These are phyloP conservation scores for Crypturellus undulatus DNA, from an alignment of 2,113 vertebrate genomes.

Conservation along the genomic window DNA sequence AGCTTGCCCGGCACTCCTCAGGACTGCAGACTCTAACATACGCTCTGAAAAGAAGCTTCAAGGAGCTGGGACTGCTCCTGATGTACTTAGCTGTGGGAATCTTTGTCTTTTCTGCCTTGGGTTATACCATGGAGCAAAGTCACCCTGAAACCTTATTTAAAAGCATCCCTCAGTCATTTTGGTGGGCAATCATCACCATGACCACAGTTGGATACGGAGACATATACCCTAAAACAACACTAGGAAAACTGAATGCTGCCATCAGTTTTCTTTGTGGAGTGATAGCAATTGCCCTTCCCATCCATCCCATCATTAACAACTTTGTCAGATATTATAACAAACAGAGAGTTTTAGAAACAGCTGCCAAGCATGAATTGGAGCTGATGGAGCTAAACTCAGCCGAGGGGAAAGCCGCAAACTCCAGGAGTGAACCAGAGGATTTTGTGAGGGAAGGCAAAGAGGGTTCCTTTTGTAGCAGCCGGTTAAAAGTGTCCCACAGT, in stretches of 20 bases:
- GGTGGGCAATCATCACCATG: slow-evolving; percentile 99
- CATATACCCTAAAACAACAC: slow-evolving; percentile 96
- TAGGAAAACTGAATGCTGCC: slow-evolving; percentile 96
- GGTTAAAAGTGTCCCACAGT: slow-evolving; percentile 83
- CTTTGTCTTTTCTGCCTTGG: slow-evolving; percentile 96
- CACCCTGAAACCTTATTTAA: slow-evolving; percentile 96
- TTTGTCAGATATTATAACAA: slow-evolving; percentile 97
- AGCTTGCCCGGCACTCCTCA: slow-evolving; percentile 93
- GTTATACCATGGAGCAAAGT: slow-evolving; percentile 96
- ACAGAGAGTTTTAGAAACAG: slow-evolving; percentile 94
- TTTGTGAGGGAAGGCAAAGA: slow-evolving; percentile 62
- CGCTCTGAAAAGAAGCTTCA: slow-evolving; percentile 93
- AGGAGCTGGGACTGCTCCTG: slow-evolving; percentile 93
- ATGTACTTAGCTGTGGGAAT: slow-evolving; percentile 98
- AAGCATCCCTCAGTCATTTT: slow-evolving; percentile 98
- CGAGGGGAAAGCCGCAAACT: slow-evolving; percentile 57
- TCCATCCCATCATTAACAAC: slow-evolving; percentile 98
- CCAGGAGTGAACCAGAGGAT: slow-evolving; percentile 59
- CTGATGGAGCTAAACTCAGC: slow-evolving; percentile 92
- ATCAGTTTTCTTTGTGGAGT: slow-evolving; percentile 97
- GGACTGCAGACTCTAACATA: slow-evolving; percentile 95
- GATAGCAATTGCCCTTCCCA: slow-evolving; percentile 94
- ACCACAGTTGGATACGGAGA: slow-evolving; percentile 97
- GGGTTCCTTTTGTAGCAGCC: slow-evolving; percentile 69
- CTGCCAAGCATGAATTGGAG: slow-evolving; percentile 93